phyloP scores from a whole-genome alignment of 2,113 vertebrate genomes.

The Tinamus guttatus region DNA sequence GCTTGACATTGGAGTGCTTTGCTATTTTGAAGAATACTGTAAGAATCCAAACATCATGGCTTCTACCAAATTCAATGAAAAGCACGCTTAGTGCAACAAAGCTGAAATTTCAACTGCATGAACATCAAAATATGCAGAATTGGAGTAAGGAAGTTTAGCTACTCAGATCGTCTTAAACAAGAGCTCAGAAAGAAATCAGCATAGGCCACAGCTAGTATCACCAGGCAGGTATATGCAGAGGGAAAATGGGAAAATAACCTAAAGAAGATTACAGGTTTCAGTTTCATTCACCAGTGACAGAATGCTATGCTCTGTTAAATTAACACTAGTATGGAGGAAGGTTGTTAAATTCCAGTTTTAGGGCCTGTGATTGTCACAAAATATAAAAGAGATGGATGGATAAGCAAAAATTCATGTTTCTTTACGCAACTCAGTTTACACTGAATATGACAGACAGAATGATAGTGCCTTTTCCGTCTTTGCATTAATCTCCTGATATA shows the following conservation, averaged over 20 bases:
- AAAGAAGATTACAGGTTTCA: neutral
- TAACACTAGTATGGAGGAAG: neutral
- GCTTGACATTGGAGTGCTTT: neutral
- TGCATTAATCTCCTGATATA: neutral
- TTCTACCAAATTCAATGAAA: neutral
- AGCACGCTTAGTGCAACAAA: neutral
- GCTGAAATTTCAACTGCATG: neutral
- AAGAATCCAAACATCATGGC: neutral
- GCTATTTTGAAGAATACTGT: neutral
- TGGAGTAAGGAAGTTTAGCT: neutral
- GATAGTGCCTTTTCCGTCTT: fast-evolving
- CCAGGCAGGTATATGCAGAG: neutral
- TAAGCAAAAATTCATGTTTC: neutral
- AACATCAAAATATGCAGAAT: neutral
- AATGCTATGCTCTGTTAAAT: neutral
- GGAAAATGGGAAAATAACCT: neutral
- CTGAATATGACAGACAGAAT: neutral
- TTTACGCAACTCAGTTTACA: neutral
- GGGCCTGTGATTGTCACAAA: neutral
- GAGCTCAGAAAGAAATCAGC: neutral
- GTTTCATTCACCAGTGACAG: neutral
- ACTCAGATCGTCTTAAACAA: fast-evolving
- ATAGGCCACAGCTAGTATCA: neutral
- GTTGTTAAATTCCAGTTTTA: neutral
- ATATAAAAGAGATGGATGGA: neutral